Conservation (phyloP, 92 coral and sea anemone genomes). For the Epizoanthus illoricatus region DNA sequence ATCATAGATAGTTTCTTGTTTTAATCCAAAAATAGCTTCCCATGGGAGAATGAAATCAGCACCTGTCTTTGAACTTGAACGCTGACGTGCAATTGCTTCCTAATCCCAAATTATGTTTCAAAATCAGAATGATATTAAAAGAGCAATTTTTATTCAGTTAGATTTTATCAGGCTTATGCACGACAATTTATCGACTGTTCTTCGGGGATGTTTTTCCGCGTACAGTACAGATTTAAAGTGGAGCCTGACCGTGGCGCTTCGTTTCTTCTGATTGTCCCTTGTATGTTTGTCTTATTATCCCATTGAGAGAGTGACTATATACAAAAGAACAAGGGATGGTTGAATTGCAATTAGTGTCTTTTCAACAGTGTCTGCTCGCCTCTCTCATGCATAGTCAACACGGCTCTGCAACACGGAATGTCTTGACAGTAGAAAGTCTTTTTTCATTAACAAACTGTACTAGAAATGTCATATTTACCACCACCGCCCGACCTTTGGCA, state of each 20-base stretch:
- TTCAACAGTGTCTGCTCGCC: slow-evolving; percentile 32
- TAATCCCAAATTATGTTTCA: not conserved
- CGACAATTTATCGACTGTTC: not conserved
- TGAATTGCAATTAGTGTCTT: slow-evolving; percentile 33
- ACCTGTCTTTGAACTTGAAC: slow-evolving; percentile 2
- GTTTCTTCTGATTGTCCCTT: slow-evolving; percentile 28
- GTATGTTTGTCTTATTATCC: slow-evolving; percentile 6
- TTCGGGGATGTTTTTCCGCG: not conserved
- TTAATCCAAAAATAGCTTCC: slow-evolving; percentile 4
- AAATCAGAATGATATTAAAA: not conserved
- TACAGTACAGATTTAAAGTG: not conserved
- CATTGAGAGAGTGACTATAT: slow-evolving; percentile 17
- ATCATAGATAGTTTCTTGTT: not conserved
- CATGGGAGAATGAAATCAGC: slow-evolving; percentile 22
- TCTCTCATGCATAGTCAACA: slow-evolving; percentile 46
- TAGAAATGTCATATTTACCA: slow-evolving; percentile 27
- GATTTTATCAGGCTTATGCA: too few relatives aligned
- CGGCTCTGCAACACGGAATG: slow-evolving; percentile 51
- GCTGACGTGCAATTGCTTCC: not conserved
- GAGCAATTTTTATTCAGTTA: not conserved
- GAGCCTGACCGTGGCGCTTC: not conserved
- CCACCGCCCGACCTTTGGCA: slow-evolving; percentile 23
- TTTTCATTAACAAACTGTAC: slow-evolving; percentile 43
- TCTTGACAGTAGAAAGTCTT: slow-evolving; percentile 24
- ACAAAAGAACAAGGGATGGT: slow-evolving; percentile 38